A percentile compares a stretch with the other conserved stretches of the same genome.
Conservation (phyloP, 2,113 vertebrate species). For the Antigone vipio region DNA sequence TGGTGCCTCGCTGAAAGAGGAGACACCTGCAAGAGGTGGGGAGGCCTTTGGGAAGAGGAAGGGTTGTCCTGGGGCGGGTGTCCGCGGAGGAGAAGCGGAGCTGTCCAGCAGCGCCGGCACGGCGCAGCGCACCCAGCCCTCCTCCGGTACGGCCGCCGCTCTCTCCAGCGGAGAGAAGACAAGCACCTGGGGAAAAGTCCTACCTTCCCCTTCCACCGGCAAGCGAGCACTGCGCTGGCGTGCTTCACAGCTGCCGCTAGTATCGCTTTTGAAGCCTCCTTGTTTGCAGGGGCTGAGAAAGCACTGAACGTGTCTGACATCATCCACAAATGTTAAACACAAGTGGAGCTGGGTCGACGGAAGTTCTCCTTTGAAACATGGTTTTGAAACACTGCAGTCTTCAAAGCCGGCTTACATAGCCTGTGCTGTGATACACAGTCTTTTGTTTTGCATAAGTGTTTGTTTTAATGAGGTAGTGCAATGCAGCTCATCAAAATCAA, state of each 20-base stretch:
- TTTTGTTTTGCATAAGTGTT: conserved; percentile 69
- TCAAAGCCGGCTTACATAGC: conserved; percentile 24
- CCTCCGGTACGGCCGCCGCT: not conserved
- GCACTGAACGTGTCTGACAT: not conserved
- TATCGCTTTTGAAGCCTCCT: not conserved
- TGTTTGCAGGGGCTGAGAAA: not conserved
- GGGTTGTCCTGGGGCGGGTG: not conserved
- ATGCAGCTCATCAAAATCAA: conserved; percentile 63
- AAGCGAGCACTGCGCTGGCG: not conserved
- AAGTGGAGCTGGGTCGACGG: not conserved
- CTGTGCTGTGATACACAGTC: conserved; percentile 14
- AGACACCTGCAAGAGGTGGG: not conserved
- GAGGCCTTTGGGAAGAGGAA: not conserved
- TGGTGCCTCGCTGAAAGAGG: not conserved
- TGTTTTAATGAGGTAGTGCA: conserved; percentile 76
- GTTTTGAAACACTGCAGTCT: conserved; percentile 42
- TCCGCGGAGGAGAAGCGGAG: not conserved
- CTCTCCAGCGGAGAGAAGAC: not conserved
- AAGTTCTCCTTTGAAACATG: conserved; percentile 12
- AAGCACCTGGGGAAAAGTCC: not conserved
- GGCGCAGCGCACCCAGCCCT: rapidly evolving
- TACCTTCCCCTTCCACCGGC: not conserved
- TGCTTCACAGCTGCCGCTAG: conserved; percentile 1
- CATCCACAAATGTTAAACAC: not conserved
- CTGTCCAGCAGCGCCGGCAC: conserved; percentile 66